Evolutionary conservation across 2,888 invertebrate genomes (phyloP).

Genomic region (Poecilobothrus nobilitatus): DNA sequence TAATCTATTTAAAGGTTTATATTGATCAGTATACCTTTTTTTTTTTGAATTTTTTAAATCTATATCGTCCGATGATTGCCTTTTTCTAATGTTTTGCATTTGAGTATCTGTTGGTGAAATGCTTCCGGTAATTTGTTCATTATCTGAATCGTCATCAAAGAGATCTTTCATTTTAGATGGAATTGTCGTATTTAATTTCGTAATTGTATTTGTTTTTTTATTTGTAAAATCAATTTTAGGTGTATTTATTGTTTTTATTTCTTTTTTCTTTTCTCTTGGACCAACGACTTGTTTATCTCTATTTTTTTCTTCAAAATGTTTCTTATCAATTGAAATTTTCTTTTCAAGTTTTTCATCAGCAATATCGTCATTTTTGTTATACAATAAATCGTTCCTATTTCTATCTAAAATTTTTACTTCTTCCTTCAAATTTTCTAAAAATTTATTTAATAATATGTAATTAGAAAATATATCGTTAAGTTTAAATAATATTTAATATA

Average conservation of each 20-base stretch:
- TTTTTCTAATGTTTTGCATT: slow-evolving; percentile 22
- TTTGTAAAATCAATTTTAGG: slow-evolving; percentile 8
- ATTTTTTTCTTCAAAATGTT: slow-evolving; percentile 29
- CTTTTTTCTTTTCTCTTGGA: slow-evolving; percentile 17
- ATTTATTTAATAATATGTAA: too few species aligned
- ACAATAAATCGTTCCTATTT: slow-evolving; percentile 45
- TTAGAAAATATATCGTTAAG: too few species aligned
- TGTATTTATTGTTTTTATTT: background rate
- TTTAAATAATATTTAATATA: too few species aligned
- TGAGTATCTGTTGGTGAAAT: background rate
- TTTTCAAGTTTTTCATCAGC: slow-evolving; percentile 45
- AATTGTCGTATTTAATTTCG: background rate
- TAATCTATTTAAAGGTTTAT: slow-evolving; percentile 51
- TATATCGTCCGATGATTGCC: slow-evolving; percentile 24
- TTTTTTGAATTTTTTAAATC: slow-evolving; percentile 26
- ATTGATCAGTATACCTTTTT: slow-evolving; percentile 24
- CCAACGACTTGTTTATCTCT: slow-evolving; percentile 13
- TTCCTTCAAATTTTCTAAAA: slow-evolving; percentile 7
- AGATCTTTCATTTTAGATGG: slow-evolving; percentile 7
- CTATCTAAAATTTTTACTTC: slow-evolving; percentile 29
- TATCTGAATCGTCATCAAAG: slow-evolving; percentile 11
- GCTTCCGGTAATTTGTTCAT: slow-evolving; percentile 10
- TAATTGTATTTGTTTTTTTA: background rate
- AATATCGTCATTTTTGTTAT: slow-evolving; percentile 45
- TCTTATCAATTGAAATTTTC: slow-evolving; percentile 31